phyloP scores from a whole-genome alignment of 2,113 vertebrate species.

The Micronycteris hirsuta region DNA sequence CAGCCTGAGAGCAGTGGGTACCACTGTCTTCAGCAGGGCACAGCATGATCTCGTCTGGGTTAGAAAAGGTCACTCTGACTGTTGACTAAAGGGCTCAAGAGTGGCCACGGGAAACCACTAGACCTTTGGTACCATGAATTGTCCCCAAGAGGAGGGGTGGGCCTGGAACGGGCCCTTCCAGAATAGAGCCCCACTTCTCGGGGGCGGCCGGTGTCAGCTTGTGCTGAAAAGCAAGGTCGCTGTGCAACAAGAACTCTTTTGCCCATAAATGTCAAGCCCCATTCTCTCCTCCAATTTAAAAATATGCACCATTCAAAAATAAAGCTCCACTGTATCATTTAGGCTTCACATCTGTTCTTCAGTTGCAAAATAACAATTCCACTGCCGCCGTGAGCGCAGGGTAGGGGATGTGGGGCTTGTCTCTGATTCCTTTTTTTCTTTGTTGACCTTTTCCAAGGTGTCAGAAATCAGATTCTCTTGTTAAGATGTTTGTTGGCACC shows the following conservation, averaged over 20 bases:
- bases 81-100: too few species aligned
- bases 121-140: not conserved
- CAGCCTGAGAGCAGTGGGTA: not conserved
- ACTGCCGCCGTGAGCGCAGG: not conserved
- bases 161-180: not conserved
- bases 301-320: conserved; percentile 27
- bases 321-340: conserved; percentile 39
- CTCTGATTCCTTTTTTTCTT: conserved; percentile 34
- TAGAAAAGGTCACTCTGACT: not conserved
- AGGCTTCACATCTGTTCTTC: conserved; percentile 43
- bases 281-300: conserved; percentile 35
- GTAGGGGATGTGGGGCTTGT: not conserved
- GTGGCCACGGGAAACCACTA: not conserved
- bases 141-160: not conserved
- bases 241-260: not conserved
- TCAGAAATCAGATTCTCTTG: conserved; percentile 60
- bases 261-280: conserved; percentile 45
- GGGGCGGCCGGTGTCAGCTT: not conserved
- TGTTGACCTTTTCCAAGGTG: conserved; percentile 59
- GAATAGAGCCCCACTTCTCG: accelerated
- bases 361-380: conserved; percentile 24
- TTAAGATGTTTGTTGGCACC: conserved; percentile 62
- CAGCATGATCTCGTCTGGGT: not conserved
- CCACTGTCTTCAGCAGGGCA: not conserved
- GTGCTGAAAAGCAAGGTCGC: not conserved